phyloP scores from a whole-genome alignment of 2,888 invertebrate species.

The Oscheius sp. region DNA sequence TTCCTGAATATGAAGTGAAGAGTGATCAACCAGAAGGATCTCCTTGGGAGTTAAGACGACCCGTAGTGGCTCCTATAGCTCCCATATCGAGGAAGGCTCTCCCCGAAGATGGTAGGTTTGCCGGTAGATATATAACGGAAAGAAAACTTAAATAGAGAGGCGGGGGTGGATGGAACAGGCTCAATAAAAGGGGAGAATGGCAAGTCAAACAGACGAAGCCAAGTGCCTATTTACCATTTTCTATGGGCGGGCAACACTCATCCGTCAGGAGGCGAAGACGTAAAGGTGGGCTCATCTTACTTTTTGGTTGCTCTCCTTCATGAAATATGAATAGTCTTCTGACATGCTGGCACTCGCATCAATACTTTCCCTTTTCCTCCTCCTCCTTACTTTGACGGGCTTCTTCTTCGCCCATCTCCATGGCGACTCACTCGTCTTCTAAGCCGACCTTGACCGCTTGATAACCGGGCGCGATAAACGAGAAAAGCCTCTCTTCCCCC shows the following conservation, averaged over 20 bases:
- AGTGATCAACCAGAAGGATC: neutral
- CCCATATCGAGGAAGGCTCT: neutral
- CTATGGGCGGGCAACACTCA: constrained; percentile 26
- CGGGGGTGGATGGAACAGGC: constrained; percentile 21
- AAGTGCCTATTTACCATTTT: constrained; percentile 26
- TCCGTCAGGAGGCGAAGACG: too few relatives aligned
- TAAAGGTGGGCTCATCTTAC: too few relatives aligned
- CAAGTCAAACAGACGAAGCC: constrained; percentile 23
- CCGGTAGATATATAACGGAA: neutral
- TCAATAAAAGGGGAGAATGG: constrained; percentile 27
- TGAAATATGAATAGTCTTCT: constrained; percentile 2
- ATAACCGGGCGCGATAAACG: constrained; percentile 1
- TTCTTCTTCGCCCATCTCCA: neutral
- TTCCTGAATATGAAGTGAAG: constrained; percentile 1
- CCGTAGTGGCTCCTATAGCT: constrained; percentile 1
- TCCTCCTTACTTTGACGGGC: neutral
- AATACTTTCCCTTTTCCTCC: neutral
- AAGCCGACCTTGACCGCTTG: constrained; percentile 15
- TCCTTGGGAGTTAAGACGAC: neutral
- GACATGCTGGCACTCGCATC: constrained; percentile 3
- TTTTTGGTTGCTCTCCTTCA: neutral
- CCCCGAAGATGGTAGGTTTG: neutral
- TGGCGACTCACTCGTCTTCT: neutral
- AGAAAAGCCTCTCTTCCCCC: neutral
- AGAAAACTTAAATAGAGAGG: neutral